These are phyloP conservation scores for Drosophila prosaltans DNA, from an alignment of 1,140 invertebrate species.

Conservation along the genomic window DNA sequence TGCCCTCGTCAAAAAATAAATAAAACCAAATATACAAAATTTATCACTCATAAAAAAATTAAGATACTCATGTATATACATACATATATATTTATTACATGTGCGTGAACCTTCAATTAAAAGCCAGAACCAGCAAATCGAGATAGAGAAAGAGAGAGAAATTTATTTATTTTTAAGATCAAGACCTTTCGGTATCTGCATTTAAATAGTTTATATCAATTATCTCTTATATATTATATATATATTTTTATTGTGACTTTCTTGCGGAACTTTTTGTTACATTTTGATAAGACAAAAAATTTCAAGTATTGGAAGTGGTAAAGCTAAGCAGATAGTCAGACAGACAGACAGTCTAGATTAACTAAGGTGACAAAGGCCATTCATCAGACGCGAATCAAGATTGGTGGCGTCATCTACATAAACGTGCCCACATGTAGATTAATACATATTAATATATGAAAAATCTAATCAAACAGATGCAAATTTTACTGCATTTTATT, in stretches of 20 bases:
- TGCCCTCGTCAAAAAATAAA: not conserved
- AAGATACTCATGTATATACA: not conserved
- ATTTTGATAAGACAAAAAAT: conserved; percentile 35
- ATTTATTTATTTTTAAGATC: conserved; percentile 28
- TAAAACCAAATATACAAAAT: not conserved
- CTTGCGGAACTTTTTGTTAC: conserved; percentile 25
- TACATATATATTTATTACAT: not conserved
- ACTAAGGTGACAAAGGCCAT: conserved; percentile 13
- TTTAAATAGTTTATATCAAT: not conserved
- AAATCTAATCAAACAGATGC: not conserved
- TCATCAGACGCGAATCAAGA: conserved; percentile 15
- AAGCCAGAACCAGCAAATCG: not conserved
- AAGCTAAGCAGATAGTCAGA: conserved; percentile 33
- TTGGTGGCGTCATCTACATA: conserved; percentile 24
- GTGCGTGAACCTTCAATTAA: conserved; percentile 26
- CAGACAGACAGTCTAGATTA: conserved; percentile 39
- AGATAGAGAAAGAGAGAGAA: not conserved
- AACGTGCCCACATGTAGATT: not conserved
- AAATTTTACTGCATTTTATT: not conserved
- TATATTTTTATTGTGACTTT: not conserved
- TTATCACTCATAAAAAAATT: conserved; percentile 27
- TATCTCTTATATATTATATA: conserved; percentile 17
- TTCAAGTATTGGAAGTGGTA: conserved; percentile 16
- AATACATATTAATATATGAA: too few species aligned
- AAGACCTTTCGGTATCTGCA: not conserved